Base-by-base conservation (phyloP, 1,140 invertebrate genomes). In the Anthonomus grandis region DNA sequence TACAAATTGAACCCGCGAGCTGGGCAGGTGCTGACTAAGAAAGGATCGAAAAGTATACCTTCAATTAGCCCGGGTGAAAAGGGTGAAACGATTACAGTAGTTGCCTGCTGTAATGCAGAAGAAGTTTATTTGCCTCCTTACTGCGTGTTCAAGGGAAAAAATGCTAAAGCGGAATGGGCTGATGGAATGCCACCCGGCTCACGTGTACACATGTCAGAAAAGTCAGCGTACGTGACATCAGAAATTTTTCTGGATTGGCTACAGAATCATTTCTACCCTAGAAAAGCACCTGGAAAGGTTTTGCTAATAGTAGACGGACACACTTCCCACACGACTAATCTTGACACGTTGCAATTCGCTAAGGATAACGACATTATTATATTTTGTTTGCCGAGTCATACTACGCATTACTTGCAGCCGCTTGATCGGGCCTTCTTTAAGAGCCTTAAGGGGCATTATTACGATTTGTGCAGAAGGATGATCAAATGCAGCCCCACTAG, bases 241-340 rank as follows among this genome's bases (percentile, higher is more conserved):
- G 64, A 70, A 17, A 37, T 76, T 24, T 76, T 76, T 59, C 39
- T 64, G 17, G 53, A 68, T 41, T 74, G 72, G 69, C 42, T 72
- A 24, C 60, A 67, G 58, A 46, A 62, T 15, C 55, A 68, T 21
- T 76, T 75, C 59, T 23, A 74, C 23, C 67, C 67, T 5, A 48
- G 42, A 17, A 76, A 75, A 54, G 61, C 61, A 4, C 22, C 31
- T 10, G 71, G 70, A 31, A 74, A 73, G 50, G 67, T 67, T 36
- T 51, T 75, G 19, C 41, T 73, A 5, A 65, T 76, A 57, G 60
- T 77, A 44, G 74, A 77, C 59, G 69, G 73, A 15, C 71, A 76
- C 58, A 57, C 64, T 19, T 73, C 71, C 10, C 73, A 74, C 46
- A 64, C 46, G 18, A 64, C 49, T 50, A 37, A 46, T n/a, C n/a